These are phyloP conservation scores for Lordiphosa andalusiaca DNA, from an alignment of 2,888 invertebrate species.

Conservation along the genomic window DNA sequence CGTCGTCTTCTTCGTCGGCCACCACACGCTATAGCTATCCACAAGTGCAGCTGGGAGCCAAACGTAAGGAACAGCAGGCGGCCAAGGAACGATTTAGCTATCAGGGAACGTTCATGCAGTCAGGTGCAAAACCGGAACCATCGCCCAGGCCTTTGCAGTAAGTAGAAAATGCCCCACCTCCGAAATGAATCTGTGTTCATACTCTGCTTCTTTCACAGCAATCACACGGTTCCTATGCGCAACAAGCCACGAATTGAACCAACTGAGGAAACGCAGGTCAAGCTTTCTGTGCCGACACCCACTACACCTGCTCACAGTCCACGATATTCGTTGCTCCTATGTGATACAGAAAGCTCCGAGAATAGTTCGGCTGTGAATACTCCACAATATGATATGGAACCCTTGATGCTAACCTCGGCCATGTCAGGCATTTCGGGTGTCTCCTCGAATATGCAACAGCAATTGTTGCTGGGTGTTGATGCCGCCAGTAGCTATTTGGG, in stretches of 20 bases:
- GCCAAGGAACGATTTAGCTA: constrained; percentile 80
- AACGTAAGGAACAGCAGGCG: constrained; percentile 77
- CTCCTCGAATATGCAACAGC: constrained; percentile 72
- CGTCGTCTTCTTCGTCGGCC: constrained; percentile 42
- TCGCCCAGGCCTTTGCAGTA: constrained; percentile 15
- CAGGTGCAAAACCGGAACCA: constrained; percentile 29
- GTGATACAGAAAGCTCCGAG: constrained; percentile 80
- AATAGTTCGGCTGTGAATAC: constrained; percentile 80
- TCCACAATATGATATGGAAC: constrained; percentile 80
- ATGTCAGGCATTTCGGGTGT: constrained; percentile 72
- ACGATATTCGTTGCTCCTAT: constrained; percentile 79
- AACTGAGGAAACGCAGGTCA: constrained; percentile 43
- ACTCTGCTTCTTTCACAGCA: constrained; percentile 11
- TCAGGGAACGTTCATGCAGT: constrained; percentile 71
- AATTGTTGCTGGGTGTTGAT: constrained; percentile 63
- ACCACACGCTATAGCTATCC: constrained; percentile 78
- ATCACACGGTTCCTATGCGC: constrained; percentile 29
- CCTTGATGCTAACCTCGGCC: constrained; percentile 71
- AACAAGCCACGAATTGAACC: constrained; percentile 37
- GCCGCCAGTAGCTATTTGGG: constrained; percentile 68
- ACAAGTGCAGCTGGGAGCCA: constrained; percentile 77
- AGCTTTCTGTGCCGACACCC: constrained; percentile 76
- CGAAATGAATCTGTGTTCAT: no score
- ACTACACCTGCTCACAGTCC: constrained; percentile 79
- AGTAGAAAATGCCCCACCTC: not conserved